Base-by-base conservation (phyloP, 1,140 invertebrate genomes). In the Drosophila erecta region DNA sequence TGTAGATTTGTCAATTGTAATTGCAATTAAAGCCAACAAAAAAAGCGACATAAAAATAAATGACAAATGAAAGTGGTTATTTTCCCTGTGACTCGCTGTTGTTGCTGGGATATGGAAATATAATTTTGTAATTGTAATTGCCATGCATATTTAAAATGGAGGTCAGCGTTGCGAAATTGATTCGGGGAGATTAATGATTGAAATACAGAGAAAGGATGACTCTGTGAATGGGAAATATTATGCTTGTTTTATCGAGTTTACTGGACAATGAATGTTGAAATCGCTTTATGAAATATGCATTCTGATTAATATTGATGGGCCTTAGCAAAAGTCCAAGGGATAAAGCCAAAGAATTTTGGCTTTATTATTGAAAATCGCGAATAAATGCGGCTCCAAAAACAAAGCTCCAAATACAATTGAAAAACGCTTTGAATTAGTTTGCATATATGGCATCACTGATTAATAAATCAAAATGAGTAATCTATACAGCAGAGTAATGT, bases 141-240 rank as follows among this genome's bases (percentile, higher is more conserved):
- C 73, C 47, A 76, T 76, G 54, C 73, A 76, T 76, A 76, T 67
- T 76, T 76, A 76, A 76, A 76, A 76, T 75, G 60, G 72, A 76
- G 72, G 73, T 76, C 73, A 76, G 27, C 53, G n/a, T 38, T 41
- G 55, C 44, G 51, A 75, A 75, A 75, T 75, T 75, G 72, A 64
- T 65, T 65, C 60, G 40, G 27, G 37, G 71, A 75, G 72, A 75
- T 75, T 75, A 75, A 75, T 75, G 72, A 75, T 75, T 64, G 71
- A 75, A 57, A 43, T 14, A 37, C 33, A 56, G 43, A 49, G 69
- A 41, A 44, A n/a, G 40, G 40, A 27, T 12, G 53, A 51, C 38
- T 20, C 22, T 27, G 20, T 51, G 50, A 22, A 64, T 40, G 11
- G 33, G 46, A 41, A 56, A 49, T 41, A 62, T 64, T 74, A 38